Evolutionary conservation across 1,140 invertebrate species (phyloP), one percentile per base, ranked within the genome.

Genomic region (Drosophila teissieri): DNA sequence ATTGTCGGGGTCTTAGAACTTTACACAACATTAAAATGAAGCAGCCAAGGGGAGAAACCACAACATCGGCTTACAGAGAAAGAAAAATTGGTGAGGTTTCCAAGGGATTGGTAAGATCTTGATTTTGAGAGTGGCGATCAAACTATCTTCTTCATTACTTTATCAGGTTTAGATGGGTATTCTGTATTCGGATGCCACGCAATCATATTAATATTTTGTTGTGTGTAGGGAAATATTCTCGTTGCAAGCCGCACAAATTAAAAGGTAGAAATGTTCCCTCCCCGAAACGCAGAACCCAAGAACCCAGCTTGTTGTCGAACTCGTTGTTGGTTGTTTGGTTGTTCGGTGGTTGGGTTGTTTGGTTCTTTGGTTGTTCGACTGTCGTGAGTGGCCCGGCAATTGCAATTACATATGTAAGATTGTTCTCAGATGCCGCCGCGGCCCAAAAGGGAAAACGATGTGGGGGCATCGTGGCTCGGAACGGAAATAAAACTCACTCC

Each of bases 321-420:
- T 69, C 56, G 64, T 77, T 67, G 70, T 65, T 45, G 64, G 55
- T 22, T 42, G 53, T 19, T 39, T 24, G 53, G 19, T 52, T 49
- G 53, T 53, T 51, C n/a, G 49, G 27, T 36, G 8, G 48, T 17
- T 51, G n/a, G 46, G 31, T 52, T 51, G 53, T 72, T 61, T n/a
- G n/a, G n/a, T n/a, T n/a, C n/a, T n/a, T n/a, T n/a, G 46, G 31
- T 52, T 51, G 53, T 72, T 61, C 49, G 70, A 56, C 49, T 75
- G 45, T 80, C 84, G 84, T 84, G 76, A 84, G 79, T 61, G 48
- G 54, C 78, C 60, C 52, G 54, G 79, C 82, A 81, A 86, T 86
- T 78, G 84, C 80, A 84, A 89, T 88, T 89, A 88, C 84, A 88
- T 78, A 68, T 89, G 84, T 80, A 84, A 73, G 84, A 79, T 67